Evolutionary conservation across 2,888 invertebrate genomes (phyloP).

Genomic region (Clistopyga incitator): DNA sequence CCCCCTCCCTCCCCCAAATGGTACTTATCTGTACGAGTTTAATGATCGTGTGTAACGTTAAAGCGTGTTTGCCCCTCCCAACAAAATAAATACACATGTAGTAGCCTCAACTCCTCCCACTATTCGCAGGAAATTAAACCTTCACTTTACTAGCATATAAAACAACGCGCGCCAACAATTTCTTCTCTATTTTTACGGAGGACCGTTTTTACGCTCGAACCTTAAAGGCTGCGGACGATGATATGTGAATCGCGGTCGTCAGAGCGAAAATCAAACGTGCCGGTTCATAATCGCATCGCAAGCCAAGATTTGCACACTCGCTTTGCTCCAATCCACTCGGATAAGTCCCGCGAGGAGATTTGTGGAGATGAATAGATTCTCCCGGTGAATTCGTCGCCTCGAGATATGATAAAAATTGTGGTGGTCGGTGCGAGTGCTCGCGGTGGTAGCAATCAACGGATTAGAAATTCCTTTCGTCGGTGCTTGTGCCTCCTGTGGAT

Average conservation of each 20-base stretch:
- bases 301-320: background rate
- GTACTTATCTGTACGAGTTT: conserved; percentile 54
- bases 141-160: conserved; percentile 81
- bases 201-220: conserved; percentile 7
- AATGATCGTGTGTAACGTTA: conserved; percentile 67
- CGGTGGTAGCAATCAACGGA: conserved; percentile 4
- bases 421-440: conserved; percentile 25
- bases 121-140: conserved; percentile 74
- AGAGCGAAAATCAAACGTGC: conserved; percentile 2
- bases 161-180: conserved; percentile 75
- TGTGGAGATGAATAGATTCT: conserved; percentile 12
- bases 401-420: background rate
- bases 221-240: background rate
- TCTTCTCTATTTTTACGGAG: conserved; percentile 73
- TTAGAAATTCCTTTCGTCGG: conserved; percentile 41
- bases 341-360: background rate
- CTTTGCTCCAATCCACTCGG: background rate
- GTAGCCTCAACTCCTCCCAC: conserved; percentile 73
- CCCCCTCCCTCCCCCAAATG: background rate
- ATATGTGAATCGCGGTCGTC: conserved; percentile 2
- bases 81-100: conserved; percentile 3
- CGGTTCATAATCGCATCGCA: background rate
- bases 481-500: conserved; percentile 64
- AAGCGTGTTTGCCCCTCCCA: conserved; percentile 63
- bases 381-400: background rate